Percentiles rank a stretch among this genome's conserved stretches.
These are phyloP conservation scores for Probosciger aterrimus DNA, from an alignment of 2,113 vertebrate genomes.

Conservation along the genomic window DNA sequence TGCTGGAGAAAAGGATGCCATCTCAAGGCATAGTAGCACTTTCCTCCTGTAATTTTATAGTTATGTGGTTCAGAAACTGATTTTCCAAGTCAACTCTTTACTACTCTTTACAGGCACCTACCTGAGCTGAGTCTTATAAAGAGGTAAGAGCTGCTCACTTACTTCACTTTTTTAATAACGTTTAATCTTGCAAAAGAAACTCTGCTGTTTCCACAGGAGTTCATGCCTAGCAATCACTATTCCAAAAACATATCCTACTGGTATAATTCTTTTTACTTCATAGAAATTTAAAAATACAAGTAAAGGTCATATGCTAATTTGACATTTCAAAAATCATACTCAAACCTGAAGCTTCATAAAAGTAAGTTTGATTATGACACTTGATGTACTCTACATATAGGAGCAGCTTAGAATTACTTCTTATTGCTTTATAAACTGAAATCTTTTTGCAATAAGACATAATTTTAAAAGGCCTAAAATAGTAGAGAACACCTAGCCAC, in stretches of 20 bases:
- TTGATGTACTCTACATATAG: conserved; percentile 9
- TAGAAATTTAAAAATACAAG: conserved; percentile 57
- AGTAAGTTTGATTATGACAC: conserved; percentile 61
- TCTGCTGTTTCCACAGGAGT: not conserved
- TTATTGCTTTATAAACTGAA: not conserved
- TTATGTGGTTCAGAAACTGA: not conserved
- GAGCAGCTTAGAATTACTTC: not conserved
- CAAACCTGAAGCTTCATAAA: conserved; percentile 56
- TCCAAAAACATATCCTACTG: conserved; percentile 44
- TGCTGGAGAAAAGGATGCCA: not conserved
- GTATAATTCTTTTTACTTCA: conserved; percentile 27
- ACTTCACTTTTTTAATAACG: not conserved
- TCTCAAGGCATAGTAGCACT: not conserved
- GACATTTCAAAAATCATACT: conserved; percentile 71
- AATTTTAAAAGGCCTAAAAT: not conserved
- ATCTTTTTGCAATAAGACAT: not conserved
- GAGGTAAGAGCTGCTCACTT: not conserved
- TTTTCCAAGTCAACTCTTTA: not conserved
- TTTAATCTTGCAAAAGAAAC: not conserved
- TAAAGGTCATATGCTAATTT: conserved; percentile 76
- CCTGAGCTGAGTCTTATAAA: not conserved
- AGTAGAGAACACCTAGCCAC: not conserved
- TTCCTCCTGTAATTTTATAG: not conserved
- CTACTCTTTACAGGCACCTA: not conserved
- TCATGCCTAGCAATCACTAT: conserved; percentile 14